Evolutionary conservation across 2,888 invertebrate species (phyloP), one percentile per base, ranked within the genome.

Genomic region (Spialia ferax): DNA sequence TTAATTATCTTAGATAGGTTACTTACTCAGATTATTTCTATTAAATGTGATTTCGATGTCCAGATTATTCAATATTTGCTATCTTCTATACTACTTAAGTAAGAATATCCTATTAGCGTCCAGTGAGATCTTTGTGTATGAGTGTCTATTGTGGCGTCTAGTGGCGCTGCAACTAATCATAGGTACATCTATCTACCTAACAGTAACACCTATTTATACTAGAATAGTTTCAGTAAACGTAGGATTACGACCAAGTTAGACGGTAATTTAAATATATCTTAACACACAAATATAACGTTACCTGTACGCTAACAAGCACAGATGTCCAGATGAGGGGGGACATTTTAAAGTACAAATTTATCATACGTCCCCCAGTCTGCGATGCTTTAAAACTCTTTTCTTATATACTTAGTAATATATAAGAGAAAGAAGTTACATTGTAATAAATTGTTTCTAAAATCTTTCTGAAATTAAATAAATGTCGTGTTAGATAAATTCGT

Each of bases 301-400:
- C 74, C 79, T 80, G 80, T 74, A 74, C 75, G 86, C 85, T 83
- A 83, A 77, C 75, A 76, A 76, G 79, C 80, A 81, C 79, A 74
- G 77, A 73, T 70, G 72, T 72, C 79, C 60, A 54, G 79, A 81
- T 78, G 81, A 78, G 78, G 86, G 89, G 87, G 45, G 83, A 79
- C 38, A 80, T 74, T 76, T 84, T 78, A 92, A 87, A 93, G 93
- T 93, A 93, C 93, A 93, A 93, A 93, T 91, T 91, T 89, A 91
- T 89, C 89, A 89, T 77, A 80, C 74, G 79, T 78, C 82, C 87
- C 89, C 86, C 77, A 75, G 80, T 79, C 83, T 79, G 76, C 71
- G 75, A 80, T 78, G 86, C 88, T 87, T 86, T 78, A 79, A 79
- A 29, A 79, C 88, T 87, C 89, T 88, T 86, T 85, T 82, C 85